A percentile compares a stretch with the other conserved stretches of the same genome.
Evolutionary conservation across 2,113 vertebrate species (phyloP).

Genomic region (Tylochromis polylepis): DNA sequence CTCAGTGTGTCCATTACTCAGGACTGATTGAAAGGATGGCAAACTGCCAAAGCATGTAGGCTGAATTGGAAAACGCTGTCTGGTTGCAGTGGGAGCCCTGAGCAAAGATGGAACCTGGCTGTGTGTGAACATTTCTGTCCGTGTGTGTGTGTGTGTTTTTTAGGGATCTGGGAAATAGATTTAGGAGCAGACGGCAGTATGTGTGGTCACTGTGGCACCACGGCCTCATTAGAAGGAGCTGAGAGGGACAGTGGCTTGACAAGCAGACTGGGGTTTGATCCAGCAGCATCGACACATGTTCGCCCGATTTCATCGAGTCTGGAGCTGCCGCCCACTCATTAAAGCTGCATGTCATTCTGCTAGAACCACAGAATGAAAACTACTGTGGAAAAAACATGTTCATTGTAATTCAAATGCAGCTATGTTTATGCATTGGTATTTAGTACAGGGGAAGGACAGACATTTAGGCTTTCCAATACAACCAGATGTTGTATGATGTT

Average conservation of each 20-base stretch:
- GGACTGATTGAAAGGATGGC: constrained; percentile 47
- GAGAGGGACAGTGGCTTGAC: constrained; percentile 44
- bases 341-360: constrained; percentile 41
- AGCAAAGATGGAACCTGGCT: constrained; percentile 46
- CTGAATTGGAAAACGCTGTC: constrained; percentile 53
- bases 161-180: constrained; percentile 70
- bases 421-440: not conserved
- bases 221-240: constrained; percentile 55
- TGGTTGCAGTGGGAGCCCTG: constrained; percentile 42
- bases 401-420: constrained; percentile 9
- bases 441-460: not conserved
- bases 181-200: constrained; percentile 53
- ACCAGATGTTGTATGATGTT: not conserved
- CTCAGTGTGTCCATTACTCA: constrained; percentile 24
- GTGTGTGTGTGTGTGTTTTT: constrained; percentile 17
- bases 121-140: not conserved
- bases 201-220: constrained; percentile 66
- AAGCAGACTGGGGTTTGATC: constrained; percentile 31
- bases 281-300: constrained; percentile 55
- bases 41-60: constrained; percentile 52
- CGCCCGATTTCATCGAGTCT: constrained; percentile 42
- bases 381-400: constrained; percentile 36
- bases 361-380: constrained; percentile 31
- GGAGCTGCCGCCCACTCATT: constrained; percentile 38
- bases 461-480: not conserved